Percentiles rank a stretch among this genome's conserved stretches.
These are phyloP conservation scores for Spicauda simplicius DNA, from an alignment of 2,888 invertebrate species.

Conservation along the genomic window DNA sequence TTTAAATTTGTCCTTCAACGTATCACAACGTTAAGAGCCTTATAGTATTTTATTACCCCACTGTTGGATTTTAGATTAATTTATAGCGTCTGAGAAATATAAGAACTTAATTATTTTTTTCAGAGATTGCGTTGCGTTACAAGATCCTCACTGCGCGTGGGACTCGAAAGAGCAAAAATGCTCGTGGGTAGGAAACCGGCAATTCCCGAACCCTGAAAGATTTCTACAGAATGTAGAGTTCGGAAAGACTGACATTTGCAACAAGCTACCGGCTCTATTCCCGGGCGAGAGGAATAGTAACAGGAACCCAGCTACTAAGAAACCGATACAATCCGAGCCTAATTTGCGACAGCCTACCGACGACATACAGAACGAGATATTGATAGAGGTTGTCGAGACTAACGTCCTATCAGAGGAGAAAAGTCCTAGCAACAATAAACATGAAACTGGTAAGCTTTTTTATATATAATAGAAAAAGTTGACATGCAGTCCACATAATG, in stretches of 20 bases:
- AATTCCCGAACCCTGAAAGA: conserved; percentile 86
- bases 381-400: conserved; percentile 87
- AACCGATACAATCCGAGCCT: conserved; percentile 73
- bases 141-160: conserved; percentile 99
- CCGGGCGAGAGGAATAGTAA: conserved; percentile 72
- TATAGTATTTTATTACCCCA: too few species aligned
- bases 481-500: neutral
- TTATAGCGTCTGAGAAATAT: too few species aligned
- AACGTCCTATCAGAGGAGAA: conserved; percentile 86
- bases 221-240: conserved; percentile 90
- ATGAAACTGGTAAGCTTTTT: conserved; percentile 70
- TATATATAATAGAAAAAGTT: neutral
- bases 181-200: conserved; percentile 81
- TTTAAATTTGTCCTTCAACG: too few species aligned
- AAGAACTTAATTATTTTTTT: conserved; percentile 58
- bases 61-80: too few species aligned
- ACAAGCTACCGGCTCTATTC: conserved; percentile 75
- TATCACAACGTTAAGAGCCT: too few species aligned
- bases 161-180: conserved; percentile 88
- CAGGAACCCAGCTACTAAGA: conserved; percentile 76
- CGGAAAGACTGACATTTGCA: conserved; percentile 87
- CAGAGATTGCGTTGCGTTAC: conserved; percentile 94
- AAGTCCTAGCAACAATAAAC: conserved; percentile 74
- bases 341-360: conserved; percentile 82
- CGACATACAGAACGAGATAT: conserved; percentile 87